These are phyloP conservation scores for Epinephelus fuscoguttatus DNA, from an alignment of 2,113 vertebrate species.

Conservation along the genomic window DNA sequence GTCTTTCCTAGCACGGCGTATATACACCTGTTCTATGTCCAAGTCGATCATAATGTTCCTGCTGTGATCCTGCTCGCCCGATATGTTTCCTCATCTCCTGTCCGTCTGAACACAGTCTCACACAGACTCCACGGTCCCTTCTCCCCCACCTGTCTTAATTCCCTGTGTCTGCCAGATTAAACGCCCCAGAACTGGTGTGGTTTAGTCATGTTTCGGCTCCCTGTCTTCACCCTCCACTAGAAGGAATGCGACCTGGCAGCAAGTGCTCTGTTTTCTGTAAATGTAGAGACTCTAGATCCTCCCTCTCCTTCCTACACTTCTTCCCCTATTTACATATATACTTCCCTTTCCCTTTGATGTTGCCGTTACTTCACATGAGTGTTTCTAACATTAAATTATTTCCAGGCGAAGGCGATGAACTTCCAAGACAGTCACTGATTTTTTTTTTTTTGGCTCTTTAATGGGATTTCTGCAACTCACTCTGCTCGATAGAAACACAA, in stretches of 20 bases:
- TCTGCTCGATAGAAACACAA: background rate
- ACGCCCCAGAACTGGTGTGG: slow-evolving; percentile 92
- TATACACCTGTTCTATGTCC: slow-evolving; percentile 95
- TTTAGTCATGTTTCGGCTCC: slow-evolving; percentile 89
- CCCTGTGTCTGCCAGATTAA: slow-evolving; percentile 96
- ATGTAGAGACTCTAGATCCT: slow-evolving; percentile 79
- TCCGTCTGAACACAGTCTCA: slow-evolving; percentile 92
- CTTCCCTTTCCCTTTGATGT: slow-evolving; percentile 84
- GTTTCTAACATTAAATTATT: slow-evolving; percentile 69
- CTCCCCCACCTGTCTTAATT: slow-evolving; percentile 82
- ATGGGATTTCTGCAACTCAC: slow-evolving; percentile 31
- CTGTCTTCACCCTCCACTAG: slow-evolving; percentile 91
- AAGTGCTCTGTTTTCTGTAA: slow-evolving; percentile 88
- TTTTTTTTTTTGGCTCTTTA: slow-evolving; percentile 43
- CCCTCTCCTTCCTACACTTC: slow-evolving; percentile 73
- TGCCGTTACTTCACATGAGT: slow-evolving; percentile 98
- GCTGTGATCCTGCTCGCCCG: slow-evolving; percentile 91
- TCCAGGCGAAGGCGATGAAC: slow-evolving; percentile 14
- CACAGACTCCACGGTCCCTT: slow-evolving; percentile 88
- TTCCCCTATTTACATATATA: slow-evolving; percentile 88
- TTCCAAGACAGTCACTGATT: slow-evolving; percentile 27
- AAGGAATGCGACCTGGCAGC: slow-evolving; percentile 95
- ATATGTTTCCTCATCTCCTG: slow-evolving; percentile 92
- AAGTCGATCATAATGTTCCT: slow-evolving; percentile 94
- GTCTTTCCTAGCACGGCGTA: slow-evolving; percentile 97